Evolutionary conservation across 2,797 vertebrate genomes (phyloP), one percentile per base, ranked within the genome.

Genomic region (Smutsia gigantea): DNA sequence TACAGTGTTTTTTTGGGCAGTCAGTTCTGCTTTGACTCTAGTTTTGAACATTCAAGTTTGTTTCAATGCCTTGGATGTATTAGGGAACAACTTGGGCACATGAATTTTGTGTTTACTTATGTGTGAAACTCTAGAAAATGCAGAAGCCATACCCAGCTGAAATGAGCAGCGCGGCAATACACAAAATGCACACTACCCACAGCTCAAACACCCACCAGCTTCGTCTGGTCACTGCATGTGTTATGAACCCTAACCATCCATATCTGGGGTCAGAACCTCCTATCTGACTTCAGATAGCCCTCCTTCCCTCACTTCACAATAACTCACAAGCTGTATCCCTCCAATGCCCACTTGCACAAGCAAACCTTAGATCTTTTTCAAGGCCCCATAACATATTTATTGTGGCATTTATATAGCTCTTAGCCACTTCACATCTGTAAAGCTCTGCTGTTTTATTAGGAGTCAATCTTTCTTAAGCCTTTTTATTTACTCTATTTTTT

Each of bases 21-120:
- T 63, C 15, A 64, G 57, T 57, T 95, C 59, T 90, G 69, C 55
- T 55, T 87, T 61, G 74, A 69, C 29, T 79, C 68, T 94, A 83
- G 37, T 57, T 95, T 84, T 74, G 74, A 94, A 97, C 92, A 69
- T 23, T 14, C 18, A 55, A 86, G 95, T 90, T 72, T 95, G 66
- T 64, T 68, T 74, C 19, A 84, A 34, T 34, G 59, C 34, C 39
- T 37, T 66, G 53, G 85, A 46, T 72, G 17, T 25, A 92, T 42
- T 18, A 87, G 37, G 51, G 57, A 74, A 92, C 23, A 82, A 37
- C 72, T 3, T 89, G 27, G 75, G 31, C 61, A 71, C 29, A 61
- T 39, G 64, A 94, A 83, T 51, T 78, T 53, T 57, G 17, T 46
- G 69, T 75, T 93, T 89, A 86, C 68, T 91, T 85, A 79, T 49